Evolutionary conservation across 2,888 invertebrate species (phyloP), one percentile per base, ranked within the genome.

Genomic region (Plemyria rubiginata): DNA sequence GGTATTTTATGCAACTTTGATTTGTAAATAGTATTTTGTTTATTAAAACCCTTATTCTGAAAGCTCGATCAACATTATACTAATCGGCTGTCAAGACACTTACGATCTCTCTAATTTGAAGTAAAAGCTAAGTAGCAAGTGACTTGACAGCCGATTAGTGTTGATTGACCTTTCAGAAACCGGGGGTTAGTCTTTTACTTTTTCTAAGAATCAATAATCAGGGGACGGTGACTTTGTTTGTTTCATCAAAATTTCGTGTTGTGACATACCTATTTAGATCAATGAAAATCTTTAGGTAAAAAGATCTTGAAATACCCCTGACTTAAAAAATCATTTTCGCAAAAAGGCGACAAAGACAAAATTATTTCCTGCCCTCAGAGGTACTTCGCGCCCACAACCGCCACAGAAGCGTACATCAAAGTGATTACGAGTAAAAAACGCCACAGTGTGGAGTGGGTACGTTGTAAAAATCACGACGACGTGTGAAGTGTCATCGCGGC

Each of bases 401-500:
- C 69, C 67, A 68, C 70, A 76, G 73, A 71, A 71, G 78, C 79
- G 81, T 80, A 87, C 85, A 88, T 90, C 87, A 91, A 90, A 91
- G 87, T 84, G 85, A 86, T 87, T 85, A 87, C 85, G 80, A 80
- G 81, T 84, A 78, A 87, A 90, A 88, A 89, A 85, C 86, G 85
- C 85, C 81, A 82, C 85, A 83, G 77, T 80, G 79, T 80, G 73
- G 78, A 86, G 85, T 85, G 85, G 86, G 84, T 86, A 86, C 88
- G 90, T 88, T 92, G 91, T 90, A 88, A 91, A 92, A 92, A 91
- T 92, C 92, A 89, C 88, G 82, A 84, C 86, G 86, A 88, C 88
- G 90, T 89, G 91, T 90, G 90, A 91, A 92, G 92, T 88, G 88
- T 86, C 89, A 89, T 90, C 80, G 80, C 78, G 83, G 83, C 87